phyloP scores from a whole-genome alignment of 2,888 invertebrate species.

The Sinhomidia bicolor region DNA sequence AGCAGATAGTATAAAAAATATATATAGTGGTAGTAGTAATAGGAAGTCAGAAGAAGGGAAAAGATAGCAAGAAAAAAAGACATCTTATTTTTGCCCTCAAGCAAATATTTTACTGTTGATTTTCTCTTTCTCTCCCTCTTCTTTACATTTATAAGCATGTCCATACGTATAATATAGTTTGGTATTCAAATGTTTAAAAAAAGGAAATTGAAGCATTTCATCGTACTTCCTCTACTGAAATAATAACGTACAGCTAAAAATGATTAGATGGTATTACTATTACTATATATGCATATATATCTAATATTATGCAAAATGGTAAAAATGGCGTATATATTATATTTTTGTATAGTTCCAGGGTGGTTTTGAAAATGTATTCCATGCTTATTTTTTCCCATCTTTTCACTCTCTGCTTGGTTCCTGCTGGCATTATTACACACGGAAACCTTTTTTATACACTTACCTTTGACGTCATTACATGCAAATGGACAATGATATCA shows the following conservation, averaged over 20 bases:
- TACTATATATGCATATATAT: too few species aligned
- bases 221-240: constrained; percentile 32
- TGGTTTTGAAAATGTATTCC: too few species aligned
- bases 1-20: not conserved
- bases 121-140: not conserved
- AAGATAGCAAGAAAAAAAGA: not conserved
- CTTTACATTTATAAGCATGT: not conserved
- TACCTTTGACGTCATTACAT: constrained; percentile 71
- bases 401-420: not conserved
- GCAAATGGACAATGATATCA: constrained; percentile 70
- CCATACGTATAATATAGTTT: not conserved
- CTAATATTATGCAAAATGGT: constrained; percentile 28
- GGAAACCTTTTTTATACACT: not conserved
- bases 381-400: not conserved
- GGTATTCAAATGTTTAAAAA: constrained; percentile 33
- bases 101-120: constrained; percentile 56
- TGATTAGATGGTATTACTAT: constrained; percentile 46
- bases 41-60: not conserved
- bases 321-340: not conserved
- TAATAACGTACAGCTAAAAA: not conserved
- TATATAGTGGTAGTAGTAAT: too few species aligned
- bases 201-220: constrained; percentile 46
- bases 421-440: not conserved
- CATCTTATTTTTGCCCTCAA: constrained; percentile 37
- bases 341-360: not conserved